These are phyloP conservation scores for Callithrix jacchus DNA, from an alignment of 2,113 vertebrate species.

Conservation along the genomic window DNA sequence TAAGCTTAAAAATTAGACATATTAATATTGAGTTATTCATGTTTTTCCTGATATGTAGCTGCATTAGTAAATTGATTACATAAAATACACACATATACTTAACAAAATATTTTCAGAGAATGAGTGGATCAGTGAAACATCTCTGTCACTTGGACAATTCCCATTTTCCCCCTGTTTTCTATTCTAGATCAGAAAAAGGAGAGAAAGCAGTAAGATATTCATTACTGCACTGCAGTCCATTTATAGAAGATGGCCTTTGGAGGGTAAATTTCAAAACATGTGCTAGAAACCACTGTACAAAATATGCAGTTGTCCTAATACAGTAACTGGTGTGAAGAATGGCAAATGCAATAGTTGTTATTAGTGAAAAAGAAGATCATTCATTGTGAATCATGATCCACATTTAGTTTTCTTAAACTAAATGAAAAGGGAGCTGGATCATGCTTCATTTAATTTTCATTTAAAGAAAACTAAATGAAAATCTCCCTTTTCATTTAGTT, in stretches of 20 bases:
- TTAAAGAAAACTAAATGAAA: too few relatives aligned
- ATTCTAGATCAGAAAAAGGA: neutral
- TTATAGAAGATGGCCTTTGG: slow-evolving; percentile 53
- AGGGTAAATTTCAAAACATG: slow-evolving; percentile 65
- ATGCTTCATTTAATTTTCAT: too few relatives aligned
- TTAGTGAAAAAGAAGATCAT: neutral
- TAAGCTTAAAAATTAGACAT: slow-evolving; percentile 18
- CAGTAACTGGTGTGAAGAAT: slow-evolving; percentile 28
- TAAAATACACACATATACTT: slow-evolving; percentile 6
- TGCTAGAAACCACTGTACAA: neutral
- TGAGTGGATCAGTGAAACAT: neutral
- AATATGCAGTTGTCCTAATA: slow-evolving; percentile 16
- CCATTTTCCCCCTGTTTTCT: slow-evolving; percentile 19
- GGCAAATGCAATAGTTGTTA: neutral
- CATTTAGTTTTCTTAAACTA: too few relatives aligned
- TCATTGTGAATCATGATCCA: neutral
- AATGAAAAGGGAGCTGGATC: too few relatives aligned
- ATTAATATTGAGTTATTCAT: neutral
- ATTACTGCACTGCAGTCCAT: slow-evolving; percentile 47
- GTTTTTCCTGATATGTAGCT: neutral
- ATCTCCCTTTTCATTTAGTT: neutral
- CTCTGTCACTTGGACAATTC: slow-evolving; percentile 44
- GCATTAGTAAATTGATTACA: slow-evolving; percentile 5
- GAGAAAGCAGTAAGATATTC: slow-evolving; percentile 50
- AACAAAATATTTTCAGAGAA: slow-evolving; percentile 26